Evolutionary conservation across 2,797 vertebrate species (phyloP).

Genomic region (Bucorvus abyssinicus): DNA sequence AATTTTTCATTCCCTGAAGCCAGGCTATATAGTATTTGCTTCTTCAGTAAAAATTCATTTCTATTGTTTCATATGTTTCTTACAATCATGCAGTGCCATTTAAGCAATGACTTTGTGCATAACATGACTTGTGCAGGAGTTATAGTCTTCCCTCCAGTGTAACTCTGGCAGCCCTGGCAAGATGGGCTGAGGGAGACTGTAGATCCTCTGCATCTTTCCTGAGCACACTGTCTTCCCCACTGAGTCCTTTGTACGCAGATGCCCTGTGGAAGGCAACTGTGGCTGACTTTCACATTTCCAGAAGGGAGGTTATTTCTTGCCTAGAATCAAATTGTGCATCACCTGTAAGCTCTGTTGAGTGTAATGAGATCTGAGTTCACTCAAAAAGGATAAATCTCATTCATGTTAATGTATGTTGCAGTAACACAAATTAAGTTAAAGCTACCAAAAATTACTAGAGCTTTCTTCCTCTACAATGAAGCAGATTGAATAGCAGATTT

Average conservation of each 20-base stretch:
- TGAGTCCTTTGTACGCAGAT: no score
- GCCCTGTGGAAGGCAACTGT: not conserved
- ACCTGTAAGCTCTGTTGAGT: not conserved
- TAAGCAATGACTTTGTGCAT: not conserved
- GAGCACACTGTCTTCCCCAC: rapidly evolving
- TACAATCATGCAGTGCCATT: not conserved
- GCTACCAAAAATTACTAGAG: not conserved
- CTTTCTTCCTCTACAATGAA: not conserved
- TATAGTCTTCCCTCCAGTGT: not conserved
- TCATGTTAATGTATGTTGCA: not conserved
- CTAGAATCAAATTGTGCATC: not conserved
- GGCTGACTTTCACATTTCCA: not conserved
- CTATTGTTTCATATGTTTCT: not conserved
- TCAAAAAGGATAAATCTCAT: not conserved
- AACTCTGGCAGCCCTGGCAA: not conserved
- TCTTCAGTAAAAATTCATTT: not conserved
- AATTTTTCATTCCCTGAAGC: not conserved
- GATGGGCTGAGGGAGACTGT: not conserved
- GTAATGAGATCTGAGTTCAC: not conserved
- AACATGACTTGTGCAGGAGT: not conserved
- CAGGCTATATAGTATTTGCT: not conserved
- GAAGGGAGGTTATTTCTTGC: not conserved
- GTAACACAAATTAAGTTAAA: not conserved
- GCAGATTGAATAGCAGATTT: not conserved
- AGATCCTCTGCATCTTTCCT: not conserved